Conservation (phyloP, 1,140 invertebrate species). For the Musca vetustissima region DNA sequence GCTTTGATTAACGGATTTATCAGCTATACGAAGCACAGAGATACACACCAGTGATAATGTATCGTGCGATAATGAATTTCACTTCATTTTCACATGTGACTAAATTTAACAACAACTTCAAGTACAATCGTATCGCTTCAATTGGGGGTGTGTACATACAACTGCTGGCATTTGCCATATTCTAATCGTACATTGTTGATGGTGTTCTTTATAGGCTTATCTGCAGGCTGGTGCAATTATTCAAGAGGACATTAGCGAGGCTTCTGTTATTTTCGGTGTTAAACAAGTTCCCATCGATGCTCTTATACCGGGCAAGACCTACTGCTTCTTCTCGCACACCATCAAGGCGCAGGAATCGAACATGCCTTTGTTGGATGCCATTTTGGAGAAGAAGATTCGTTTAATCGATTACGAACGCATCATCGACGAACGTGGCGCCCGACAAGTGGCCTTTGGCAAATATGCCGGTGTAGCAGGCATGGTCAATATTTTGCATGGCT, state of each 20-base stretch:
- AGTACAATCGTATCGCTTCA: neutral
- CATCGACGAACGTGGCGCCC: conserved; percentile 82
- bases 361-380: conserved; percentile 95
- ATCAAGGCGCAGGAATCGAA: conserved; percentile 99
- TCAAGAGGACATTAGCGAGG: conserved; percentile 96
- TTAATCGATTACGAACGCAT: conserved; percentile 98
- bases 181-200: neutral
- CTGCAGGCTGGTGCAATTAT: conserved; percentile 85
- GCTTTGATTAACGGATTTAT: too few species aligned
- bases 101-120: too few species aligned
- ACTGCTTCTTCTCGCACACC: conserved; percentile 98
- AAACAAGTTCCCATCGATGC: conserved; percentile 96
- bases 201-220: conserved; percentile 67
- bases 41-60: too few species aligned
- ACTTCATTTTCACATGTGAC: too few species aligned
- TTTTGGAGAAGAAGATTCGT: conserved; percentile 94
- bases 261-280: conserved; percentile 94
- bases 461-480: conserved; percentile 97
- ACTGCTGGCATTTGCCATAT: neutral
- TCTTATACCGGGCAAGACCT: conserved; percentile 93
- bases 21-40: too few species aligned
- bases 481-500: conserved; percentile 97
- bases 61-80: too few species aligned
- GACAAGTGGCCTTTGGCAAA: conserved; percentile 98
- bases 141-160: neutral